A percentile compares a stretch with the other conserved stretches of the same genome.
Evolutionary conservation across 2,888 invertebrate species (phyloP).

Genomic region (Yponomeuta evonymella): DNA sequence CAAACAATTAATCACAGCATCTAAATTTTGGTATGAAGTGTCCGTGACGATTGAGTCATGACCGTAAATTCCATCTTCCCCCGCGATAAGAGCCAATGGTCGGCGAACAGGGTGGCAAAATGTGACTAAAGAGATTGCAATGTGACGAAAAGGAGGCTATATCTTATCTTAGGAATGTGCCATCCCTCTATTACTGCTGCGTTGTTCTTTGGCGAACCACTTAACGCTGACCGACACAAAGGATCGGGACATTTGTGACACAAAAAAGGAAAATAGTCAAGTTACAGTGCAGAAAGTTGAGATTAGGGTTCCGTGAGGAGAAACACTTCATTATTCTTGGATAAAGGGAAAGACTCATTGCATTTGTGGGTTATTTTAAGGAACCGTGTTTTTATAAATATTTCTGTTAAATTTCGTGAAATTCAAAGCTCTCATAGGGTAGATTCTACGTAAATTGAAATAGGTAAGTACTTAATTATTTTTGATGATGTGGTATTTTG

Average conservation of each 20-base stretch:
- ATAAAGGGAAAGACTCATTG: too few species aligned
- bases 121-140: slow-evolving; percentile 62
- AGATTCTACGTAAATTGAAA: too few species aligned
- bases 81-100: neutral
- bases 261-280: slow-evolving; percentile 14
- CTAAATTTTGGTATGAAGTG: neutral
- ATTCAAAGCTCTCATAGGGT: too few species aligned
- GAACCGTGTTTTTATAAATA: too few species aligned
- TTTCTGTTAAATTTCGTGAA: too few species aligned
- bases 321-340: too few species aligned
- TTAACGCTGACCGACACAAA: slow-evolving; percentile 59
- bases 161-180: slow-evolving; percentile 71
- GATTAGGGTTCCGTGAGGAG: neutral
- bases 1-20: too few species aligned
- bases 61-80: neutral
- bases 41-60: neutral
- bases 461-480: too few species aligned
- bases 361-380: too few species aligned
- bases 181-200: slow-evolving; percentile 42
- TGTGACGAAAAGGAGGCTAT: slow-evolving; percentile 40
- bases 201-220: slow-evolving; percentile 50
- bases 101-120: slow-evolving; percentile 14
- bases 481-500: too few species aligned
- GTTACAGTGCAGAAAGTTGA: neutral
- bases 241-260: slow-evolving; percentile 21